phyloP scores from a whole-genome alignment of 2,797 vertebrate species.

The Melanotaenia pygmaea region DNA sequence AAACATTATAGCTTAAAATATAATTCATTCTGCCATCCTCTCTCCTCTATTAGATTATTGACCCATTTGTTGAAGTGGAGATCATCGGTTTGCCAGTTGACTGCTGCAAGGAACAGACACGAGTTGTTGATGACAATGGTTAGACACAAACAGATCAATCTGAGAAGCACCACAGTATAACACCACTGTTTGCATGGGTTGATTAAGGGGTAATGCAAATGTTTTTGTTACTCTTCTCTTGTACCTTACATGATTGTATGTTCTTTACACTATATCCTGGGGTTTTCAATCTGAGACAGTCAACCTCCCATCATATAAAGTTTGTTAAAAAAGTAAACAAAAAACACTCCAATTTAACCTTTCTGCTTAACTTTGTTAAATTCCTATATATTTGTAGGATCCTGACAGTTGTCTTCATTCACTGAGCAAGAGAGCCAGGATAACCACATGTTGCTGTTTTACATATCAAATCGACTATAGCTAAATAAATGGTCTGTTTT shows the following conservation, averaged over 20 bases:
- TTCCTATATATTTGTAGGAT: not conserved
- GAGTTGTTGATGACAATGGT: conserved; percentile 98
- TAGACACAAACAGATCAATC: conserved; percentile 46
- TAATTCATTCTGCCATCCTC: conserved; percentile 19
- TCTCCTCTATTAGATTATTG: conserved; percentile 89
- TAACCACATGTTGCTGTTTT: not conserved
- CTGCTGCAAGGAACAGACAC: conserved; percentile 97
- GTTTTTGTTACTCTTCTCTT: not conserved
- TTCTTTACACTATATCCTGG: not conserved
- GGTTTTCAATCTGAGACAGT: not conserved
- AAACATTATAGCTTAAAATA: conserved; percentile 17
- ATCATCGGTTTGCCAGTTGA: conserved; percentile 97
- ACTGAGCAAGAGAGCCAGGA: not conserved
- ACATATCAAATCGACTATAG: not conserved
- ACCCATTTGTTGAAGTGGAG: conserved; percentile 98
- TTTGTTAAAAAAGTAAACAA: not conserved
- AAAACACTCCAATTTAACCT: not conserved
- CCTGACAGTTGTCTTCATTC: not conserved
- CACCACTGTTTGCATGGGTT: not conserved
- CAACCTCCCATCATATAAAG: not conserved
- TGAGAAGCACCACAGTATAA: not conserved
- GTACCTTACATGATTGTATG: not conserved
- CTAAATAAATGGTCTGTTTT: not conserved
- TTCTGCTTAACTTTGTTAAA: not conserved
- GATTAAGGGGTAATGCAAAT: not conserved